A percentile compares a stretch with the other conserved stretches of the same genome.
phyloP scores from a whole-genome alignment of 2,888 invertebrate genomes.

The Chrysolina haemoptera region DNA sequence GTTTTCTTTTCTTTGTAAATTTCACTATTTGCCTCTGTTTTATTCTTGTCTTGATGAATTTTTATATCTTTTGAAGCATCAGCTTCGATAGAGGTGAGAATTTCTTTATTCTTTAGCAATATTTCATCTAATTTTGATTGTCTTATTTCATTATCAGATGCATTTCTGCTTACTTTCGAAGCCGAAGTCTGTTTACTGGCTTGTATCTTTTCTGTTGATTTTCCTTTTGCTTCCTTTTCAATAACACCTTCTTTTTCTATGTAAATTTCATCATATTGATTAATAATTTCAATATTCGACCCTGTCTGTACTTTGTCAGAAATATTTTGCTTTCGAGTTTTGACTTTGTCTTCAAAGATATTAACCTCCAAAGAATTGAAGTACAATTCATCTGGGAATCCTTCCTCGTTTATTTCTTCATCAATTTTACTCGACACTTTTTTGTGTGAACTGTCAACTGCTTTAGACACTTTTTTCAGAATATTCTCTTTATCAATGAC shows the following conservation, averaged over 20 bases:
- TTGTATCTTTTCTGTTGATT: neutral
- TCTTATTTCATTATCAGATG: neutral
- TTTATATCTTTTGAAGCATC: too few relatives aligned
- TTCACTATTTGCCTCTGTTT: neutral
- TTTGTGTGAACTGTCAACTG: neutral
- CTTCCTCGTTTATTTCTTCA: neutral
- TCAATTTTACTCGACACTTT: neutral
- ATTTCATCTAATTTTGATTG: neutral
- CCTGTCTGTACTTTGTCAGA: neutral
- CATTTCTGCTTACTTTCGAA: neutral
- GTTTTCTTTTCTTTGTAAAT: neutral
- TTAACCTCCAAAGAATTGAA: slow-evolving; percentile 12
- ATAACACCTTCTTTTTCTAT: neutral
- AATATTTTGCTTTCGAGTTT: too few relatives aligned
- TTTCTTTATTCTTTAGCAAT: neutral
- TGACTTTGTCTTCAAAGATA: neutral
- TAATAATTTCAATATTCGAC: neutral
- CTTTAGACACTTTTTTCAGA: neutral
- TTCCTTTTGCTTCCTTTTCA: neutral
- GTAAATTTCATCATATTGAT: neutral
- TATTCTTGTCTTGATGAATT: too few relatives aligned
- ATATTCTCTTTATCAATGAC: neutral
- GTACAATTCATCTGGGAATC: neutral
- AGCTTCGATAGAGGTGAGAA: too few relatives aligned
- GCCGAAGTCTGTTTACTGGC: neutral